Percentiles rank a stretch among this genome's conserved stretches.
phyloP scores from a whole-genome alignment of 2,888 invertebrate species.

The Habrosyne pyritoides region DNA sequence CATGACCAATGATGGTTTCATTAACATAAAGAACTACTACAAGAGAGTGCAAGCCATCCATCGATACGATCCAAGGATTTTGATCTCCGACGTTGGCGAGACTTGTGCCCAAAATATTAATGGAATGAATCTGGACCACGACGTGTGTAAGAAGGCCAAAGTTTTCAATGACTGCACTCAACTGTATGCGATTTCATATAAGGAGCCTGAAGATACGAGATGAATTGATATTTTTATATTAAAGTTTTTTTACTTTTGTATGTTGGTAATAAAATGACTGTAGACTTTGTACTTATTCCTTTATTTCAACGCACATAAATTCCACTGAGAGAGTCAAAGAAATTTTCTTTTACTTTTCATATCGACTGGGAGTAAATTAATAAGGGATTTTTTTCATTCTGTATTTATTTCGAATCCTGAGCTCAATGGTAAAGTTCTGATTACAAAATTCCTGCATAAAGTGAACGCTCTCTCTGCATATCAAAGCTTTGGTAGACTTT shows the following conservation, averaged over 20 bases:
- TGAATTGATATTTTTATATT: slow-evolving; percentile 17
- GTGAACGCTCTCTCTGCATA: slow-evolving; percentile 41
- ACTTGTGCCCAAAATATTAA: slow-evolving; percentile 76
- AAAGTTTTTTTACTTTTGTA: slow-evolving; percentile 30
- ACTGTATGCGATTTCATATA: slow-evolving; percentile 69
- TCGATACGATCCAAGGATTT: slow-evolving; percentile 70
- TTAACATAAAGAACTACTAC: slow-evolving; percentile 74
- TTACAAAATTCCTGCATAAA: slow-evolving; percentile 37
- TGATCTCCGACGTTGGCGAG: slow-evolving; percentile 77
- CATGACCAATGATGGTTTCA: slow-evolving; percentile 71
- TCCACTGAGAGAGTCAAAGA: slow-evolving; percentile 17
- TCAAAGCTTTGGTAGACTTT: slow-evolving; percentile 40
- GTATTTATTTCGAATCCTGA: slow-evolving; percentile 12
- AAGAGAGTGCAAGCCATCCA: slow-evolving; percentile 73
- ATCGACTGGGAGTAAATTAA: slow-evolving; percentile 25
- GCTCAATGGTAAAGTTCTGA: slow-evolving; percentile 20
- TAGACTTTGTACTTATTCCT: slow-evolving; percentile 20
- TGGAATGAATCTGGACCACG: slow-evolving; percentile 73
- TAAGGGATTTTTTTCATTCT: slow-evolving; percentile 25
- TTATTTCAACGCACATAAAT: slow-evolving; percentile 26
- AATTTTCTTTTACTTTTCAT: slow-evolving; percentile 24
- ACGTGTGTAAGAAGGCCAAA: slow-evolving; percentile 76
- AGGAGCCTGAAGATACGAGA: slow-evolving; percentile 48
- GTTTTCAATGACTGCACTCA: slow-evolving; percentile 79
- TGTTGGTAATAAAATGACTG: slow-evolving; percentile 41